These are phyloP conservation scores for Diachrysia chrysitis DNA, from an alignment of 2,888 invertebrate genomes.

Conservation along the genomic window DNA sequence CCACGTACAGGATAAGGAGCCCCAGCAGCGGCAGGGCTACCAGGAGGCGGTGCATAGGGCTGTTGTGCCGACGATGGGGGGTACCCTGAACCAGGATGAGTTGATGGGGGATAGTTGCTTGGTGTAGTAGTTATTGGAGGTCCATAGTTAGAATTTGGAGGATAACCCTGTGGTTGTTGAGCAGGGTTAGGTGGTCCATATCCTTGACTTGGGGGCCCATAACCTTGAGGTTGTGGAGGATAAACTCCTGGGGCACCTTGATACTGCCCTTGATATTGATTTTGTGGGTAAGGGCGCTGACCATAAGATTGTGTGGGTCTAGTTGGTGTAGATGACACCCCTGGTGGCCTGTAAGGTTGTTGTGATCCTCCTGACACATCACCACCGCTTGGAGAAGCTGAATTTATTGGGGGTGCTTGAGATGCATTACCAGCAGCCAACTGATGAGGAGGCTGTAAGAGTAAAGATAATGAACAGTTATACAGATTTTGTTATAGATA, in stretches of 20 bases:
- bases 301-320: slow-evolving; percentile 92
- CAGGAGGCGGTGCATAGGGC: slow-evolving; percentile 85
- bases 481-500: too few relatives aligned
- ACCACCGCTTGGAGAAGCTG: slow-evolving; percentile 76
- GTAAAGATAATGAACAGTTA: neutral
- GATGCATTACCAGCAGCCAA: slow-evolving; percentile 86
- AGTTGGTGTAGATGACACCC: slow-evolving; percentile 87
- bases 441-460: slow-evolving; percentile 89
- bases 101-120: slow-evolving; percentile 89
- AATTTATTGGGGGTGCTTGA: slow-evolving; percentile 78
- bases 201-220: slow-evolving; percentile 91
- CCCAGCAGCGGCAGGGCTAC: slow-evolving; percentile 81
- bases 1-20: slow-evolving; percentile 84
- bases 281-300: slow-evolving; percentile 91
- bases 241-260: slow-evolving; percentile 89
- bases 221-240: slow-evolving; percentile 90
- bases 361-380: slow-evolving; percentile 82
- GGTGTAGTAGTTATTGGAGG: slow-evolving; percentile 90
- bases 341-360: slow-evolving; percentile 86
- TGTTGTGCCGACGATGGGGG: slow-evolving; percentile 85
- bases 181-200: slow-evolving; percentile 90
- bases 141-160: slow-evolving; percentile 90
- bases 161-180: slow-evolving; percentile 91
- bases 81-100: slow-evolving; percentile 84
- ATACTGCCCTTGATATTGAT: slow-evolving; percentile 90